Evolutionary conservation across 2,888 invertebrate genomes (phyloP), one percentile per base, ranked within the genome.

Genomic region (Julus scanicus): DNA sequence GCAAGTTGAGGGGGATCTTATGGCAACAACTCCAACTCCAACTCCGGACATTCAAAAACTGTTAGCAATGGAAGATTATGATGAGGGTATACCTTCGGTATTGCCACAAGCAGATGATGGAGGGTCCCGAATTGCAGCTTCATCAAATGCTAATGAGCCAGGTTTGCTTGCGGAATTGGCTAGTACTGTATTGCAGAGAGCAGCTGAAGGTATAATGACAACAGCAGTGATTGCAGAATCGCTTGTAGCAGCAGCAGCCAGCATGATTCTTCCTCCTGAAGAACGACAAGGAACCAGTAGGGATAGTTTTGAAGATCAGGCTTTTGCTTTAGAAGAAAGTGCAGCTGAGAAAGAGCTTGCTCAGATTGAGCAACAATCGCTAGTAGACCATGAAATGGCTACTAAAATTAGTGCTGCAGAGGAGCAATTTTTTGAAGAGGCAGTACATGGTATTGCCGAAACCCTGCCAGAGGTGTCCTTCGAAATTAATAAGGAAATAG

Each of bases 161-260:
- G 53, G 85, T 5, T 17, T 84, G 15, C 57, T 88, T 8, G 87
- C 84, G 2, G 88, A 88, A 44, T 17, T 88, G 15, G 87, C 85
- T 1, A 49, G 87, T 48, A n/a, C 88, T n/a, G 87, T 84, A n/a
- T 48, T 87, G n/a, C 84, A 87, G 20, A 86, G 85, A 71, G 89
- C 57, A 15, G 87, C 84, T 48, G 84, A 57, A 29, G 48, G 85
- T 9, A 89, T 57, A 17, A 87, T 87, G 44, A 87, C 84, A 3
- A 83, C 83, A 40, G 89, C 87, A 0, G 71, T 89, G 5, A 57
- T 84, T 20, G 87, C 84, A 13, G 89, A 84, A 88, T 85, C 86
- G 2, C 85, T 85, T 11, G 87, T 84, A 13, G 85, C 88, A n/a
- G 83, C 83, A 4, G 88, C 88, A n/a, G 63, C 88, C 15, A 85